Percentiles rank a stretch among this genome's conserved stretches.
Evolutionary conservation across 2,113 vertebrate species (phyloP).

Genomic region (Pampusana beccarii): DNA sequence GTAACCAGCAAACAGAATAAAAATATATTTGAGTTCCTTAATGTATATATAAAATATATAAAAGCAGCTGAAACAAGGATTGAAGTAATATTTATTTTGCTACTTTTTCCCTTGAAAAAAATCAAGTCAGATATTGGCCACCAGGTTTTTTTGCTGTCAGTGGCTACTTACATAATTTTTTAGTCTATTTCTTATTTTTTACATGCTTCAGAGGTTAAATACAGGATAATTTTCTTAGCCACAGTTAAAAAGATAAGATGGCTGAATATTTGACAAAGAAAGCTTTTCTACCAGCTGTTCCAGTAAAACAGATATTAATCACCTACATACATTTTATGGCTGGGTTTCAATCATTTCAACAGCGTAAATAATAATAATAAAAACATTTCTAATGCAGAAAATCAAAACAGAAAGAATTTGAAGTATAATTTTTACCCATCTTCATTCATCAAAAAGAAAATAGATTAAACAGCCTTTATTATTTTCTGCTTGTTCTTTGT

Average conservation of each 20-base stretch:
- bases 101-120: neutral
- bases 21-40: neutral
- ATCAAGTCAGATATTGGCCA: neutral
- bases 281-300: neutral
- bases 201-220: neutral
- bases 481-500: neutral
- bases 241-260: neutral
- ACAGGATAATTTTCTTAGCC: neutral
- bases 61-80: neutral
- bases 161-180: neutral
- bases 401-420: neutral
- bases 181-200: neutral
- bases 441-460: slow-evolving; percentile 2
- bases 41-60: neutral
- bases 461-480: neutral
- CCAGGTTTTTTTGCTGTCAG: fast-evolving
- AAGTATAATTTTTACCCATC: neutral
- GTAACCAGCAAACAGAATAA: neutral
- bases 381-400: neutral
- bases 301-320: slow-evolving; percentile 43
- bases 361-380: neutral
- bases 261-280: neutral
- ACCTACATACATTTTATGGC: neutral
- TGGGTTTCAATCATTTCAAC: neutral
- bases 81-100: neutral